Percentiles rank a stretch among this genome's conserved stretches.
phyloP scores from a whole-genome alignment of 2,888 invertebrate genomes.

The Candidula unifasciata region DNA sequence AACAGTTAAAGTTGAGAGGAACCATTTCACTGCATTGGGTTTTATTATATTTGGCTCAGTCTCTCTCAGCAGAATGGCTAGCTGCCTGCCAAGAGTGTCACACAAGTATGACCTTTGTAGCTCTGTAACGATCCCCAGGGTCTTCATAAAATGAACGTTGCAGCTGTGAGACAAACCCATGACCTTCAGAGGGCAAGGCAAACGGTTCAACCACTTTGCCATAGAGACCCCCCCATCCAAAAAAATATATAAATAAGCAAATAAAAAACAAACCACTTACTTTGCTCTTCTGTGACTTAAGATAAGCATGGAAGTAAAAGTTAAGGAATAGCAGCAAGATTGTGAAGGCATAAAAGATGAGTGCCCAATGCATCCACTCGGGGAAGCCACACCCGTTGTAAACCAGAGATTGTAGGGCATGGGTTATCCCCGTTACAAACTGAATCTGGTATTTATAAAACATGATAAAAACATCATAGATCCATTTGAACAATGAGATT shows the following conservation, averaged over 20 bases:
- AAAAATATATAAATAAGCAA: no score
- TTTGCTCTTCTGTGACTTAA: slow-evolving; percentile 62
- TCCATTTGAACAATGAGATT: background rate
- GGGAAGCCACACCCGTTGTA: slow-evolving; percentile 95
- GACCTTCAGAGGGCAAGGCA: no score
- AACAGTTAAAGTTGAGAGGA: no score
- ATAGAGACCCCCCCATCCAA: no score
- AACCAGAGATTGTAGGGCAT: slow-evolving; percentile 86
- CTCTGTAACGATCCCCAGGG: background rate
- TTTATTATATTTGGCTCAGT: no score
- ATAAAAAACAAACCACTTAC: slow-evolving; percentile 41
- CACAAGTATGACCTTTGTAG: no score
- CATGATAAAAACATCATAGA: background rate
- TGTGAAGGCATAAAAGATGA: slow-evolving; percentile 75
- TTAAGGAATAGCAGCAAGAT: slow-evolving; percentile 77
- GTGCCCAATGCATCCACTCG: slow-evolving; percentile 77
- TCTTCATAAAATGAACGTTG: no score
- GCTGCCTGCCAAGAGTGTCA: no score
- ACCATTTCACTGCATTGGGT: no score
- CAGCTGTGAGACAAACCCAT: no score
- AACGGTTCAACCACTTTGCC: no score
- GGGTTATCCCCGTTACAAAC: slow-evolving; percentile 92
- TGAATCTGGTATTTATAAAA: slow-evolving; percentile 84
- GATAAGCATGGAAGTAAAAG: slow-evolving; percentile 78
- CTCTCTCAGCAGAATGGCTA: no score